Base-by-base conservation (phyloP, 2,113 vertebrate species). In the Stegostoma tigrinum region DNA sequence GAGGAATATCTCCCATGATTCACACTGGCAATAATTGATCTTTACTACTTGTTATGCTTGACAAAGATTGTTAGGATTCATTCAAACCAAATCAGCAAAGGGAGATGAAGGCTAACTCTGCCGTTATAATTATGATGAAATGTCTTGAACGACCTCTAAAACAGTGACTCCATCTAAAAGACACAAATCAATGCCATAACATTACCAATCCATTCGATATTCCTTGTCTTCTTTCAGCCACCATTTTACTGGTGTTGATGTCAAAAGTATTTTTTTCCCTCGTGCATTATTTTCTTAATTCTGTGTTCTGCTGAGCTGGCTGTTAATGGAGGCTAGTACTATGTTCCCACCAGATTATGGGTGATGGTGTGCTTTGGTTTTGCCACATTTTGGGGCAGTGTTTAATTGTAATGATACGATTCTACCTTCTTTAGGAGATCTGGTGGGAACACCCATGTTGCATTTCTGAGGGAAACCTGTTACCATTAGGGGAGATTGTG, bases 11-110 rank as follows among this genome's bases (percentile, higher is more conserved):
- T 52, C 67, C 27, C 34, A 93, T 67, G 34, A 93, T 93, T 93
- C 89, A 38, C 34, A 21, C 45, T 34, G 24, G 94, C 67, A 72
- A 45, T 75, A 95, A 95, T 72, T 27, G 67, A 45, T 95, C 93
- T 48, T 42, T 14, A 72, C 70, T 95, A 52, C 68, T 30, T 30
- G 38, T 95, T 52, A 95, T 1, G 67, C 66, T 75, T 95, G 24
- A 45, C 94, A 72, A 95, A 95, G 68, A 95, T 95, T 24, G 52
- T 95, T 95, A 52, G 94, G 67, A 52, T 72, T 95, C 23, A 21
- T 52, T 42, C 48, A 42, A 70, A 95, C 72, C 52, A 95, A 95
- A 72, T 75, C 67, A 72, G 94, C 94, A 34, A 94, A 94, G 45
- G 27, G 24, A 45, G 66, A 95, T 72, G 66, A 67, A 67, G n/a